Conservation (phyloP, 2,888 invertebrate species). For the Salpingus planirostris region DNA sequence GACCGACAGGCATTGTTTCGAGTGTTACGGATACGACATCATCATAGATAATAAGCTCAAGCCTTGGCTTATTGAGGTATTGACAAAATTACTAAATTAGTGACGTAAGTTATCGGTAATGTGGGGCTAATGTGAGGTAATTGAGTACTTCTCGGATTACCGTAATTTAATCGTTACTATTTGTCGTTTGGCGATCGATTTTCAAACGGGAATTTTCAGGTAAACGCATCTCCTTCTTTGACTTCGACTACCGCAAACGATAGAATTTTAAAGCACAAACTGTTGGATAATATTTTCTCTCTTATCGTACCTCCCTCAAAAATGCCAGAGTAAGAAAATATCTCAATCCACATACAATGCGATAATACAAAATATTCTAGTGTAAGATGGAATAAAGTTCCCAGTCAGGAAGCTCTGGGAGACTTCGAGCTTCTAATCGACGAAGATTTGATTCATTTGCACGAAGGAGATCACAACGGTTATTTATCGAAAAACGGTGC, state of each 20-base stretch:
- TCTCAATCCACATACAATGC: neutral
- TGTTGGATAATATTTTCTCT: constrained; percentile 87
- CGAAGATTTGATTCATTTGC: constrained; percentile 62
- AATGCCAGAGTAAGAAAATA: constrained; percentile 59
- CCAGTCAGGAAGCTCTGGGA: constrained; percentile 62
- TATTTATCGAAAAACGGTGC: constrained; percentile 8
- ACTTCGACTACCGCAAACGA: constrained; percentile 93
- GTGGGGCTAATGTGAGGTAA: no score
- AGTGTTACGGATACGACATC: constrained; percentile 94
- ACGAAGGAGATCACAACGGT: constrained; percentile 45
- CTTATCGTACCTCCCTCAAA: constrained; percentile 84
- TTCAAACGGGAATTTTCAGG: constrained; percentile 47
- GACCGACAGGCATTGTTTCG: constrained; percentile 86
- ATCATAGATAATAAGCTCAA: constrained; percentile 91
- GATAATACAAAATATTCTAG: neutral
- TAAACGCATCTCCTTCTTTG: constrained; percentile 92
- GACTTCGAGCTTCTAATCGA: constrained; percentile 79
- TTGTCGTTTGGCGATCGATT: no score
- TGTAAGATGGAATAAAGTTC: constrained; percentile 80
- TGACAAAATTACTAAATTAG: constrained; percentile 8
- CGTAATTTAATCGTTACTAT: no score
- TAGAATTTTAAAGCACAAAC: constrained; percentile 84
- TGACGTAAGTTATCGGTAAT: neutral
- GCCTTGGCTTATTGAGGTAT: constrained; percentile 83
- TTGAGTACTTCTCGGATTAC: no score